Evolutionary conservation across 2,888 invertebrate species (phyloP).

Genomic region (Apotomis betuletana): DNA sequence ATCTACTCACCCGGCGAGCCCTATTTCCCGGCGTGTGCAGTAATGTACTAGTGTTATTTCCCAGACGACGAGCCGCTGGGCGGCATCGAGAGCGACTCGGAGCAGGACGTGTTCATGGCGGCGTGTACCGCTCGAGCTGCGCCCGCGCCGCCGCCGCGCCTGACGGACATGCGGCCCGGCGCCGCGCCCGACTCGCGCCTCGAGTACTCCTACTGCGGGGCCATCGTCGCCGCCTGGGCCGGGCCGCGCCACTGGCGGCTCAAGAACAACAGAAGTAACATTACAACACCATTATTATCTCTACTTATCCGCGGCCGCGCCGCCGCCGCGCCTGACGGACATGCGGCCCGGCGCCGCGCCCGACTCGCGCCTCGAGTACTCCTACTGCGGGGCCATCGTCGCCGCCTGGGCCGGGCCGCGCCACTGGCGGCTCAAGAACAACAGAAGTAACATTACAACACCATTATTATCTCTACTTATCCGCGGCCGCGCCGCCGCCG

Average conservation of each 20-base stretch:
- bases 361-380: slow-evolving; percentile 86
- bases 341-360: slow-evolving; percentile 75
- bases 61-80: slow-evolving; percentile 75
- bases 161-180: slow-evolving; percentile 67
- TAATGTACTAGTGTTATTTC: background rate
- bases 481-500: slow-evolving; percentile 59
- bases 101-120: slow-evolving; percentile 71
- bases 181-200: slow-evolving; percentile 75
- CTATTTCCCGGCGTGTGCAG: too few species aligned
- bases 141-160: slow-evolving; percentile 52
- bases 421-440: slow-evolving; percentile 90
- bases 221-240: slow-evolving; percentile 87
- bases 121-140: slow-evolving; percentile 68
- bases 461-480: slow-evolving; percentile 63
- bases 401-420: slow-evolving; percentile 91
- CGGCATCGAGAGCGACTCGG: slow-evolving; percentile 75
- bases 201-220: slow-evolving; percentile 88
- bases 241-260: slow-evolving; percentile 93
- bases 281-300: slow-evolving; percentile 63
- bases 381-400: slow-evolving; percentile 85
- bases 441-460: slow-evolving; percentile 56
- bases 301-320: slow-evolving; percentile 60
- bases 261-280: slow-evolving; percentile 74
- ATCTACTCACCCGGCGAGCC: too few species aligned
- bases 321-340: background rate